Percentiles rank a stretch among this genome's conserved stretches.
Conservation (phyloP, 2,113 vertebrate genomes). For the Suncus etruscus region DNA sequence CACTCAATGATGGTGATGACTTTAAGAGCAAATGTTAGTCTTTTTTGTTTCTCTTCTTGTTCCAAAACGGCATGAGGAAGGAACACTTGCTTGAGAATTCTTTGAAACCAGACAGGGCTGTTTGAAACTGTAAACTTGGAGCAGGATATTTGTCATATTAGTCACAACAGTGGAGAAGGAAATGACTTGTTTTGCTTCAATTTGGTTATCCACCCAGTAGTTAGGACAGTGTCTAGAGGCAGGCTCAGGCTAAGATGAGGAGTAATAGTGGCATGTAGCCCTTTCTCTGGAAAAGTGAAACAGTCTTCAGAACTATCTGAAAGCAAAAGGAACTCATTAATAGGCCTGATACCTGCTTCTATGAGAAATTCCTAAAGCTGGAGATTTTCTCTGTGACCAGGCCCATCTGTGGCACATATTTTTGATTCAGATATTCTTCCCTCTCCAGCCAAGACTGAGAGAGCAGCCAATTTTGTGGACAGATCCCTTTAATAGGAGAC, state of each 20-base stretch:
- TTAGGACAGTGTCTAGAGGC: not conserved
- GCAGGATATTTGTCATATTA: not conserved
- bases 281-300: not conserved
- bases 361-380: slow-evolving; percentile 47
- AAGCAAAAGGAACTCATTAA: slow-evolving; percentile 36
- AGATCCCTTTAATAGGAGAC: slow-evolving; percentile 78
- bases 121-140: not conserved
- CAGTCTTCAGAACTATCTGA: slow-evolving; percentile 39
- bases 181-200: slow-evolving; percentile 12
- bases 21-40: not conserved
- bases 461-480: slow-evolving; percentile 78
- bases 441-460: slow-evolving; percentile 71
- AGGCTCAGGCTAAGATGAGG: not conserved
- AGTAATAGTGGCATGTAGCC: not conserved
- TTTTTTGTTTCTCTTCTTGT: slow-evolving; percentile 12
- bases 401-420: slow-evolving; percentile 67
- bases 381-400: slow-evolving; percentile 51
- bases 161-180: slow-evolving; percentile 8
- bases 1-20: too few species aligned
- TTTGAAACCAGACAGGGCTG: not conserved
- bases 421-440: slow-evolving; percentile 67
- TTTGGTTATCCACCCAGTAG: not conserved
- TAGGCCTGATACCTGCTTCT: slow-evolving; percentile 68
- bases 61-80: slow-evolving; percentile 18
- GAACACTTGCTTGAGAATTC: not conserved